Evolutionary conservation across 2,888 invertebrate genomes (phyloP).

Genomic region (Standfussiana lucernea): DNA sequence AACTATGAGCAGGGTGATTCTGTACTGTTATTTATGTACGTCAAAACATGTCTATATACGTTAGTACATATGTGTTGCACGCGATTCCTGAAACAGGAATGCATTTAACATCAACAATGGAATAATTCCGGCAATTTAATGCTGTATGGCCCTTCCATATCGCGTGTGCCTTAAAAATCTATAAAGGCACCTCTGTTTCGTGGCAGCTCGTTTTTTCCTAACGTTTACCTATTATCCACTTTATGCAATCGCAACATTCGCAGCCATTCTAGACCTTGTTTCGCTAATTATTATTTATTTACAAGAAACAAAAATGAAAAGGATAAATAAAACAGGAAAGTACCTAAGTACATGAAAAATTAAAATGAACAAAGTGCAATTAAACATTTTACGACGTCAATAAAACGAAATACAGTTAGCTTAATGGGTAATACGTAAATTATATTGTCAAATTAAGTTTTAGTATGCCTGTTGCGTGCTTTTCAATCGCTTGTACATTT

Average conservation of each 20-base stretch:
- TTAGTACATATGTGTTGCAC: slow-evolving; percentile 78
- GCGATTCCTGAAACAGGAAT: slow-evolving; percentile 86
- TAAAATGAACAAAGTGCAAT: slow-evolving; percentile 10
- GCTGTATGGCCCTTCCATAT: slow-evolving; percentile 79
- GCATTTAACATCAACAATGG: slow-evolving; percentile 86
- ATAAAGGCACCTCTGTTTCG: slow-evolving; percentile 67
- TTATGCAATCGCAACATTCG: slow-evolving; percentile 37
- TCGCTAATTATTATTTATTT: slow-evolving; percentile 35
- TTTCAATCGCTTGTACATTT: slow-evolving; percentile 19
- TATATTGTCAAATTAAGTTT: slow-evolving; percentile 43
- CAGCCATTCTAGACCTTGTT: slow-evolving; percentile 32
- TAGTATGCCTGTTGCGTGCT: slow-evolving; percentile 17
- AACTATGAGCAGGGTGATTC: slow-evolving; percentile 6
- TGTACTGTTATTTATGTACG: slow-evolving; percentile 3
- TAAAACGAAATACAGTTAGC: slow-evolving; percentile 34
- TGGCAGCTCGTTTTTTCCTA: slow-evolving; percentile 42
- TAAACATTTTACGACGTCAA: slow-evolving; percentile 44
- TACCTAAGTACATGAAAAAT: not conserved
- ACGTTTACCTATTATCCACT: slow-evolving; percentile 42
- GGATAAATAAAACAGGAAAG: slow-evolving; percentile 1
- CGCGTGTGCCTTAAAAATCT: slow-evolving; percentile 82
- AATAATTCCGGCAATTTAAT: slow-evolving; percentile 87
- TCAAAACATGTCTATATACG: slow-evolving; percentile 39
- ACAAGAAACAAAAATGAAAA: not conserved
- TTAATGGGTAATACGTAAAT: slow-evolving; percentile 25